Evolutionary conservation across 2,113 vertebrate species (phyloP).

Genomic region (Proterorhinus semilunaris): DNA sequence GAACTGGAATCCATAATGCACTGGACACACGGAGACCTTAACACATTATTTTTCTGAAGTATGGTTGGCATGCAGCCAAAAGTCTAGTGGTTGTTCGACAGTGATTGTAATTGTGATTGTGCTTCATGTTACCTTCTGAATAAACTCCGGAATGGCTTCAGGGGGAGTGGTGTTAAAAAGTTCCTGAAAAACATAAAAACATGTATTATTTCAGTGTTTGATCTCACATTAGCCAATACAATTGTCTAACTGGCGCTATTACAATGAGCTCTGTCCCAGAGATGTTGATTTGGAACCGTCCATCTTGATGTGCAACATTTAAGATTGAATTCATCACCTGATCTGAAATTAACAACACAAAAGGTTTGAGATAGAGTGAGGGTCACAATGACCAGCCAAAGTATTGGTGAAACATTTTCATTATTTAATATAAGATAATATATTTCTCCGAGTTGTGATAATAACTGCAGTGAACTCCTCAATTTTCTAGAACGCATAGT

Average conservation of each 20-base stretch:
- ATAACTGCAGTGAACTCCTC: too few species aligned
- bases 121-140: constrained; percentile 61
- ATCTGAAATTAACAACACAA: constrained; percentile 57
- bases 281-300: constrained; percentile 70
- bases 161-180: constrained; percentile 59
- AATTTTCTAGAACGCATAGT: too few species aligned
- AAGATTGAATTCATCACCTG: constrained; percentile 77
- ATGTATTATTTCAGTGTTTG: not conserved
- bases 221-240: too few species aligned
- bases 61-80: too few species aligned
- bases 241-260: constrained; percentile 12
- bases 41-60: too few species aligned
- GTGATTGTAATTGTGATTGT: not conserved
- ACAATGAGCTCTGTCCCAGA: constrained; percentile 77
- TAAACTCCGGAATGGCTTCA: constrained; percentile 42
- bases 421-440: not conserved
- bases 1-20: constrained; percentile 56
- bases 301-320: constrained; percentile 75
- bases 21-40: constrained; percentile 35
- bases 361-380: not conserved
- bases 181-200: constrained; percentile 62
- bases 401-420: too few species aligned
- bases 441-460: too few species aligned
- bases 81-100: not conserved
- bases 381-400: not conserved